Base-by-base conservation (phyloP, 2,113 vertebrate species). In the Pteropus alecto region DNA sequence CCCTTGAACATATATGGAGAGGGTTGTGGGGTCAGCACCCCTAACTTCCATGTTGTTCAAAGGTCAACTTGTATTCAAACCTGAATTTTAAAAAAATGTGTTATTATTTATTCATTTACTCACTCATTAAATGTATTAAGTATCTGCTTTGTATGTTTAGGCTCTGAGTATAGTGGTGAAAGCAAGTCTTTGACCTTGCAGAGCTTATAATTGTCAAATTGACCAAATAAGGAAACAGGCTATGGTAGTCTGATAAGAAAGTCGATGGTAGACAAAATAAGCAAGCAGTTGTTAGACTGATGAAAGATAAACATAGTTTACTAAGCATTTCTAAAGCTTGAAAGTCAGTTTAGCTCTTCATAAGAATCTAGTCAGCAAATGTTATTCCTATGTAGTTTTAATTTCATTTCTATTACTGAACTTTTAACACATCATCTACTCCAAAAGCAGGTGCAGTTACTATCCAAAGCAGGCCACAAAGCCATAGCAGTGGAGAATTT, bases 401-500 rank as follows among this genome's bases (percentile, higher is more conserved):
- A 3, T 63, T 1, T 96, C 1, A 63, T 79, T 74, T 97, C 77
- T 96, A 15, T 97, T 56, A 83, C 0, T 77, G 84, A 92, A 63
- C 30, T 90, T 71, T 98, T 68, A 89, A 84, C 82, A 35, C 74
- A 33, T 46, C 92, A 3, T 98, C 98, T 98, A 91, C 96, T 83
- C 93, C 81, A 19, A 96, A 97, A 98, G 97, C 99, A 99, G 99
- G 99, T 98, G 98, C 99, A 30, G 48, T 99, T 97, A 99, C 98
- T 97, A 99, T 98, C 96, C 98, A 99, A 93, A 99, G 99, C 98
- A 98, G 99, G 79, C 99, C 99, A 2, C 99, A 99, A 61, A 99
- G 99, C 41, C 99, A 99, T 98, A 99, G 99, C 99, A 99, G 99
- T 19, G 99, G 99, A 2, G 99, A 99, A 96, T 99, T 99, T 97